Conservation (phyloP, 35 echinoderm and acorn worm genomes). For the Ophioderma brevispina region DNA sequence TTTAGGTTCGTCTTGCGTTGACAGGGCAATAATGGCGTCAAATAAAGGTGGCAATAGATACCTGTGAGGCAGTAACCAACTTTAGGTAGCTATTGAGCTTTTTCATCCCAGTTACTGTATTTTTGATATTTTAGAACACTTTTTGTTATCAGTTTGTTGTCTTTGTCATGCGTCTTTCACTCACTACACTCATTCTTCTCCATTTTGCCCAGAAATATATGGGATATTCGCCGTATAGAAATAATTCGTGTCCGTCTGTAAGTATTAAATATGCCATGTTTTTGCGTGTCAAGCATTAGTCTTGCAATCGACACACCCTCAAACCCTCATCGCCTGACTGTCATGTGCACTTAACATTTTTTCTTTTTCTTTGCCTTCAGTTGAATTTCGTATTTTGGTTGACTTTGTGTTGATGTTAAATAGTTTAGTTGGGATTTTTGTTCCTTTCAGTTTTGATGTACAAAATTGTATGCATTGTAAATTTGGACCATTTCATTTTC, state of each 20-base stretch:
- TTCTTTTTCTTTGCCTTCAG: background rate
- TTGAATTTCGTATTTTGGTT: background rate
- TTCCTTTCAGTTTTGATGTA: background rate
- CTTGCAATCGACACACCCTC: background rate
- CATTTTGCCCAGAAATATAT: conserved; percentile 35
- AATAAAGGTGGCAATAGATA: too few species aligned
- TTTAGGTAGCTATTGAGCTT: too few species aligned
- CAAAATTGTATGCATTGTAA: background rate
- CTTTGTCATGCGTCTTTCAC: background rate
- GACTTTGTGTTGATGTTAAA: background rate
- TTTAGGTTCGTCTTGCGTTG: too few species aligned
- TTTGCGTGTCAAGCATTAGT: background rate
- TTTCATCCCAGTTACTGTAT: too few species aligned
- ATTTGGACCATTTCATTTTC: too few species aligned
- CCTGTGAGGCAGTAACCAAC: too few species aligned
- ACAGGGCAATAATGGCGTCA: too few species aligned
- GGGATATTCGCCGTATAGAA: conserved; percentile 48
- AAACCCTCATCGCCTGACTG: background rate
- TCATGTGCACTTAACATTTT: background rate
- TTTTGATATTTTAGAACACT: too few species aligned
- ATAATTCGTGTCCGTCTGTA: conserved; percentile 25
- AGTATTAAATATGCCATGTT: conserved; percentile 7
- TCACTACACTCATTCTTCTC: conserved; percentile 3
- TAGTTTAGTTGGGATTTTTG: background rate
- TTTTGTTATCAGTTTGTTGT: background rate